Evolutionary conservation across 2,797 vertebrate species (phyloP), one percentile per base, ranked within the genome.

Genomic region (Danio tinwini): DNA sequence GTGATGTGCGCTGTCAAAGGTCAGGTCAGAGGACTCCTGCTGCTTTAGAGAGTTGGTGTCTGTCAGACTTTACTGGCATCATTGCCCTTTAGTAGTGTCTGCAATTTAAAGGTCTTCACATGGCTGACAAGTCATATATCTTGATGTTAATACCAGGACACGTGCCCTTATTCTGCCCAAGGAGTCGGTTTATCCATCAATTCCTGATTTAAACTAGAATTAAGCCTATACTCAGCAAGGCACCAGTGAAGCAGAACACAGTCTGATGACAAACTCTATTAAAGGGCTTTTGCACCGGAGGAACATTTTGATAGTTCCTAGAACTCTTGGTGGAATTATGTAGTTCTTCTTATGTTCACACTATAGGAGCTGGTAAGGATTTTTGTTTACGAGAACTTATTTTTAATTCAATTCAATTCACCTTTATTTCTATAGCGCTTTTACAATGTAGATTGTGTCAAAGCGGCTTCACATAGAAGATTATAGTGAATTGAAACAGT

Each of bases 51-150:
- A 11, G 42, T 58, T 21, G 40, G 49, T 40, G 74, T 49, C 42
- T 64, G 49, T 75, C 58, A 50, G 40, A 21, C 64, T 42, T 55
- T 70, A 69, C 63, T 76, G 61, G 69, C 59, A 65, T 71, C 1
- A 6, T 74, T 64, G 73, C 58, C 73, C 73, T 83, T 80, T 83
- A 49, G 70, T 64, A 42, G 56, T 49, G 47, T 61, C 39, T 79
- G 68, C 6, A 47, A 44, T 79, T 71, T 58, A 65, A 73, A 73
- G 69, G 69, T 73, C 61, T 50, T 55, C 69, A 58, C 40, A 13
- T 40, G 40, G 19, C 47, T 64, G 19, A 72, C 58, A 58, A 65
- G 49, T 80, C 61, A 21, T 73, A 79, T 47, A 80, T 80, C 19
- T 80, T 16, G 12, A n/a, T 49, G 7, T 21, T 58, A 77, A 76